Conservation (phyloP, 2,113 vertebrate genomes). For the Stegostoma tigrinum region DNA sequence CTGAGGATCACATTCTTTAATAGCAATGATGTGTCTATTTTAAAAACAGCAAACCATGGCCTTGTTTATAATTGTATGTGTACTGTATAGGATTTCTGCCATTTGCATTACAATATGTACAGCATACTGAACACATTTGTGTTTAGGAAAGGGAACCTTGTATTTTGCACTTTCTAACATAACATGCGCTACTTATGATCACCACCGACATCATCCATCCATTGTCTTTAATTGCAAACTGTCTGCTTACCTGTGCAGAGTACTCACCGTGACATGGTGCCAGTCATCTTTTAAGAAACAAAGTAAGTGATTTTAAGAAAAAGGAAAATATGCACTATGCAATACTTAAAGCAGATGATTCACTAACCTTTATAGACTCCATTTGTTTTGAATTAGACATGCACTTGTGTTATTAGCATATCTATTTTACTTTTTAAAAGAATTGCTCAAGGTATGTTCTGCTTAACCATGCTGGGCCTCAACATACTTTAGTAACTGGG, state of each 20-base stretch:
- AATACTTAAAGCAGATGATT: slow-evolving; percentile 4
- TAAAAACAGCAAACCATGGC: not conserved
- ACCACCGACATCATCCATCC: slow-evolving; percentile 12
- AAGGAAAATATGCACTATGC: not conserved
- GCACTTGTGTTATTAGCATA: not conserved
- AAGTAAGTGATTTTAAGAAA: slow-evolving; percentile 13
- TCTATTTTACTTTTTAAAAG: not conserved
- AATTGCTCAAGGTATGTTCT: not conserved
- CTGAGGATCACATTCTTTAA: not conserved
- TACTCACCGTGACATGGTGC: slow-evolving; percentile 12
- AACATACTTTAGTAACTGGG: not conserved
- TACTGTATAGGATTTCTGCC: not conserved
- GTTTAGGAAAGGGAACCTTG: not conserved
- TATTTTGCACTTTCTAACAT: slow-evolving; percentile 6
- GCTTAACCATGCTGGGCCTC: not conserved
- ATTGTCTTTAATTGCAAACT: slow-evolving; percentile 24
- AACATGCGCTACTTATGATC: slow-evolving; percentile 8
- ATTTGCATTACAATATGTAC: slow-evolving; percentile 6
- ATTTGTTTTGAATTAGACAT: not conserved
- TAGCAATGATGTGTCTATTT: not conserved
- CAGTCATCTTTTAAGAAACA: slow-evolving; percentile 28
- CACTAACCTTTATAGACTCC: not conserved
- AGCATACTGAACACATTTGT: not conserved
- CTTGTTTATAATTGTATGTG: not conserved
- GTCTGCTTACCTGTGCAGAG: slow-evolving; percentile 30